phyloP scores from a whole-genome alignment of 1,140 invertebrate genomes.

The Cydia pomonella region DNA sequence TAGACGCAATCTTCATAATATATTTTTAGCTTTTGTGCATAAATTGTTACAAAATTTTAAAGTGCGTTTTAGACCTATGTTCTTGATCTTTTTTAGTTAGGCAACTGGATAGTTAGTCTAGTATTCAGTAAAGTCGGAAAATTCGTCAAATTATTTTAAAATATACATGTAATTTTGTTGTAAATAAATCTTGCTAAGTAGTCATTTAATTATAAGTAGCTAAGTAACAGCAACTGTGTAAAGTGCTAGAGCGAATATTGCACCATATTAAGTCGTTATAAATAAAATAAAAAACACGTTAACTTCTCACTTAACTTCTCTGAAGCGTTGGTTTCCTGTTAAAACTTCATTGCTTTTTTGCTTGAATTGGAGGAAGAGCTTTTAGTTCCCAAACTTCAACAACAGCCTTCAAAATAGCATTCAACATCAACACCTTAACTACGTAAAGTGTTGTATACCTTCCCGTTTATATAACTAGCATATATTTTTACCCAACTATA shows the following conservation, averaged over 20 bases:
- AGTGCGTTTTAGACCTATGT: no score
- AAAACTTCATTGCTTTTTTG: conserved; percentile 73
- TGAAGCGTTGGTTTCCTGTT: conserved; percentile 75
- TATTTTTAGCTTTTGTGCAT: no score
- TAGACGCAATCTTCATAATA: no score
- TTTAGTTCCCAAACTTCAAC: no score
- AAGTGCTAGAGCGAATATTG: conserved; percentile 50
- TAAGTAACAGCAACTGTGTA: conserved; percentile 18
- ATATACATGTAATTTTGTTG: no score
- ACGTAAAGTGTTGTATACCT: conserved; percentile 6
- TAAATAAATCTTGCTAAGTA: background rate
- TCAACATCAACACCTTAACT: conserved; percentile 64
- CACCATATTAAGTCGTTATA: conserved; percentile 58
- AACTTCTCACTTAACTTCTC: conserved; percentile 76
- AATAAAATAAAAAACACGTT: conserved; percentile 71
- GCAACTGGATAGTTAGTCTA: no score
- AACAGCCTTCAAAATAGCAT: conserved; percentile 73
- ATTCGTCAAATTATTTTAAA: no score
- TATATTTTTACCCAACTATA: no score
- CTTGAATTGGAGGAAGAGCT: conserved; percentile 62
- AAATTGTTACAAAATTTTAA: no score
- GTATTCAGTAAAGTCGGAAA: no score
- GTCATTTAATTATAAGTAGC: background rate
- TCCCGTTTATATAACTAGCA: background rate
- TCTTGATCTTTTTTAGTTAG: no score